Evolutionary conservation across 2,888 invertebrate species (phyloP).

Genomic region (Drosophila prostipennis): DNA sequence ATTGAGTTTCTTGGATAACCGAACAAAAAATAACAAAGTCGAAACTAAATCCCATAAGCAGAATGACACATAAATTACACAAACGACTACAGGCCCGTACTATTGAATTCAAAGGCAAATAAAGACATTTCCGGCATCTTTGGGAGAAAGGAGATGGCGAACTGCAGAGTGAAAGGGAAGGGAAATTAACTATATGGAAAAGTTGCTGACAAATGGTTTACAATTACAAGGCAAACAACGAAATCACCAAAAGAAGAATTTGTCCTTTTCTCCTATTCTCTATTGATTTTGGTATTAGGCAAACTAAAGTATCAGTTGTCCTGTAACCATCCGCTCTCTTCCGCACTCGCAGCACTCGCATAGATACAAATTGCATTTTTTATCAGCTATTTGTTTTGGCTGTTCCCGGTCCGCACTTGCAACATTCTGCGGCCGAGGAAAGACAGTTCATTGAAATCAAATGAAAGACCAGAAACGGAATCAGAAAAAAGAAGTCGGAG

Average conservation of each 20-base stretch:
- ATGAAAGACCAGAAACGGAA: conserved; percentile 59
- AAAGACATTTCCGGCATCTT: conserved; percentile 75
- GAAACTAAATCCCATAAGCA: conserved; percentile 62
- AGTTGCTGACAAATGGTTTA: conserved; percentile 79
- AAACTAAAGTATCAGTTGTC: conserved; percentile 42
- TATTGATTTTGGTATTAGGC: conserved; percentile 36
- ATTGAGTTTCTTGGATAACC: conserved; percentile 27
- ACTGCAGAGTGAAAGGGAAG: background rate
- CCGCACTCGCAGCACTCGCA: conserved; percentile 5
- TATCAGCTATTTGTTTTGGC: conserved; percentile 77
- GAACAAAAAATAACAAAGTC: conserved; percentile 13
- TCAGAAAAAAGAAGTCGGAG: conserved; percentile 17
- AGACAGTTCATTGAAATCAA: conserved; percentile 74
- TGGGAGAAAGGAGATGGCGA: conserved; percentile 23
- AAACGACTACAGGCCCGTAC: conserved; percentile 37
- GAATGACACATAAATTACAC: conserved; percentile 50
- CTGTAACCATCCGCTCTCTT: background rate
- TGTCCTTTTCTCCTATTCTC: conserved; percentile 32
- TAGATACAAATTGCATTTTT: conserved; percentile 54
- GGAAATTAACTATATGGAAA: conserved; percentile 65
- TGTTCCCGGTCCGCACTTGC: conserved; percentile 67
- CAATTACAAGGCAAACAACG: conserved; percentile 68
- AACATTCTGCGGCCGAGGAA: conserved; percentile 59
- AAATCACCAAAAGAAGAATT: conserved; percentile 41
- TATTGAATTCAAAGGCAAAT: conserved; percentile 56